Evolutionary conservation across 2,797 vertebrate genomes (phyloP).

Genomic region (Xenopus petersii): DNA sequence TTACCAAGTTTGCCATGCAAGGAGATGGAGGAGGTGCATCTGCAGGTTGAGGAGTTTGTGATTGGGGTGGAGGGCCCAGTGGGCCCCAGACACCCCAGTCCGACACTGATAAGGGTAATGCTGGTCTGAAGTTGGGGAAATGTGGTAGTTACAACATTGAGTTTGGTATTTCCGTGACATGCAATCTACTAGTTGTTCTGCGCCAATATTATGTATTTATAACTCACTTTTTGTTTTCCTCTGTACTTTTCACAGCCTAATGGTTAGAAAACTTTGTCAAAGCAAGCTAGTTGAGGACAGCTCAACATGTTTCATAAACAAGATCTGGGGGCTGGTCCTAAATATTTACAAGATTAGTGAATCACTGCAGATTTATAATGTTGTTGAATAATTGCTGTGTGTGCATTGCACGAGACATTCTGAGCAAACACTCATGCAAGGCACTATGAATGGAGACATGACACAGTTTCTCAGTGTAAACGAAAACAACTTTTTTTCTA

Average conservation of each 20-base stretch:
- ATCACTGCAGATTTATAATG: constrained; percentile 54
- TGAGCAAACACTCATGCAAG: neutral
- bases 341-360: constrained; percentile 57
- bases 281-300: neutral
- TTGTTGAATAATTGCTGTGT: constrained; percentile 15
- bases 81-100: no score
- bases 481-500: constrained; percentile 13
- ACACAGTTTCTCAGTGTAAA: constrained; percentile 1
- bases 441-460: constrained; percentile 6
- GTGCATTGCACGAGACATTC: constrained; percentile 7
- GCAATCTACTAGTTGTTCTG: no score
- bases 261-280: neutral
- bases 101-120: no score
- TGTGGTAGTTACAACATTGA: no score
- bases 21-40: no score
- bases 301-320: constrained; percentile 52
- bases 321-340: constrained; percentile 58
- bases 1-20: no score
- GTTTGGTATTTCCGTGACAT: no score
- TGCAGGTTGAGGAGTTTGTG: no score
- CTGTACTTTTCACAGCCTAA: neutral
- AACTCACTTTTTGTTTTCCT: neutral
- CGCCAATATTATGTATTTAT: no score
- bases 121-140: no score
- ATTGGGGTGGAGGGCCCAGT: no score